phyloP scores from a whole-genome alignment of 2,888 invertebrate species.

The Anaspis maculata region DNA sequence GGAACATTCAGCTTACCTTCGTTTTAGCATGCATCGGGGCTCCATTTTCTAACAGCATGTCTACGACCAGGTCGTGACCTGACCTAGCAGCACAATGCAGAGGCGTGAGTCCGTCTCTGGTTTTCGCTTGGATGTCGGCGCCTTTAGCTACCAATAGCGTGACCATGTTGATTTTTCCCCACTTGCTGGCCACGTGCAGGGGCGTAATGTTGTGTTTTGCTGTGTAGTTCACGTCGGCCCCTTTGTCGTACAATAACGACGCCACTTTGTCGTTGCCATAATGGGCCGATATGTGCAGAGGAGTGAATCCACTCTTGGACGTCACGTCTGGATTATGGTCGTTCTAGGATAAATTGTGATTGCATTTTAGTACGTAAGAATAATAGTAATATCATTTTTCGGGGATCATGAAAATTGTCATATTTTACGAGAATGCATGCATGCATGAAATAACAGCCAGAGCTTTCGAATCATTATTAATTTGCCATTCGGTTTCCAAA shows the following conservation, averaged over 20 bases:
- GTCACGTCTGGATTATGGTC: conserved; percentile 98
- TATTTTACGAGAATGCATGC: not conserved
- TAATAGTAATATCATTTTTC: not conserved
- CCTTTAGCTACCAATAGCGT: conserved; percentile 84
- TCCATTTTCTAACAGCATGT: conserved; percentile 85
- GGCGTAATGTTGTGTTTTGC: conserved; percentile 99
- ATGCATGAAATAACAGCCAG: not conserved
- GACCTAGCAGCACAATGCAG: conserved; percentile 96
- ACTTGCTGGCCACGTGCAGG: conserved; percentile 96
- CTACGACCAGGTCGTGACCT: conserved; percentile 96
- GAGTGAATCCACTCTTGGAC: conserved; percentile 98
- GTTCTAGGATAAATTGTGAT: too few species aligned
- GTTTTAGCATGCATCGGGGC: conserved; percentile 97
- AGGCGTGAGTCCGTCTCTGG: conserved; percentile 93
- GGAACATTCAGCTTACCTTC: conserved; percentile 61
- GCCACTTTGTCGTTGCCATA: conserved; percentile 98
- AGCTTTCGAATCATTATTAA: too few species aligned
- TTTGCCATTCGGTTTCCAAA: too few species aligned
- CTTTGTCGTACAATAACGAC: conserved; percentile 85
- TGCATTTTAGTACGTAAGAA: too few species aligned
- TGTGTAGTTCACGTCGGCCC: conserved; percentile 96
- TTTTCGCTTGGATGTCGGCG: conserved; percentile 91
- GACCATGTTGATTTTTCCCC: conserved; percentile 98
- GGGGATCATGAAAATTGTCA: not conserved
- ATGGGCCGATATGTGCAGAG: conserved; percentile 97